These are phyloP conservation scores for Gymnoscelis rufifasciata DNA, from an alignment of 2,888 invertebrate species.

Conservation along the genomic window DNA sequence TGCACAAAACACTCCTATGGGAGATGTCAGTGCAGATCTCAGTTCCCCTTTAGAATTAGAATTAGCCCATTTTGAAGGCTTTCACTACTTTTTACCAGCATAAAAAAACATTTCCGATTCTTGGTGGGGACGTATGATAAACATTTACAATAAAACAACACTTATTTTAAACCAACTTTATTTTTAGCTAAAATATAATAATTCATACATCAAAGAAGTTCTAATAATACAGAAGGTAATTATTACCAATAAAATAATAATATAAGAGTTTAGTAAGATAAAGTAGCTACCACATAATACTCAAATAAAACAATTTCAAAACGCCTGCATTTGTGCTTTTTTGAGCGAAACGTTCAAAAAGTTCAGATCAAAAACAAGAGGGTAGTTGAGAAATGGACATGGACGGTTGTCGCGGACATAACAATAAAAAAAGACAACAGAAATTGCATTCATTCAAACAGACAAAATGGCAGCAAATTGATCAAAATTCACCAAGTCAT, in stretches of 20 bases:
- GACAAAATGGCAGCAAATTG: not conserved
- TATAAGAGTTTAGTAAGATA: conserved; percentile 34
- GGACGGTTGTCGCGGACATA: conserved; percentile 61
- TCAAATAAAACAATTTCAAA: conserved; percentile 35
- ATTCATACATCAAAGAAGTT: conserved; percentile 78
- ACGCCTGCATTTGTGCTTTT: conserved; percentile 44
- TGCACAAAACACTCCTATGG: too few relatives aligned
- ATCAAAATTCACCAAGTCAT: not conserved
- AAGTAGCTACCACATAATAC: conserved; percentile 62
- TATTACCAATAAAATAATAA: conserved; percentile 52
- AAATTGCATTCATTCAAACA: conserved; percentile 9
- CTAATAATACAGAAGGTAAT: conserved; percentile 65
- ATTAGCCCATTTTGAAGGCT: too few relatives aligned
- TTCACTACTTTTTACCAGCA: too few relatives aligned
- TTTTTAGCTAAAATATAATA: conserved; percentile 80
- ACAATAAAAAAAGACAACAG: conserved; percentile 29
- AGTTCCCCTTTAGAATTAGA: too few relatives aligned
- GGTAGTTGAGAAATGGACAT: conserved; percentile 48
- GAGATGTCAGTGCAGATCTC: too few relatives aligned
- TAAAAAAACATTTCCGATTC: too few relatives aligned
- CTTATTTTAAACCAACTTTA: conserved; percentile 78
- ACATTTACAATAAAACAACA: conserved; percentile 55
- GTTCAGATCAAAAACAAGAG: conserved; percentile 47
- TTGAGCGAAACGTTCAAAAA: conserved; percentile 36
- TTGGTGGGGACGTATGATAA: too few relatives aligned